Percentiles rank a stretch among this genome's conserved stretches.
Conservation (phyloP, 1,140 invertebrate species). For the Plodia interpunctella region DNA sequence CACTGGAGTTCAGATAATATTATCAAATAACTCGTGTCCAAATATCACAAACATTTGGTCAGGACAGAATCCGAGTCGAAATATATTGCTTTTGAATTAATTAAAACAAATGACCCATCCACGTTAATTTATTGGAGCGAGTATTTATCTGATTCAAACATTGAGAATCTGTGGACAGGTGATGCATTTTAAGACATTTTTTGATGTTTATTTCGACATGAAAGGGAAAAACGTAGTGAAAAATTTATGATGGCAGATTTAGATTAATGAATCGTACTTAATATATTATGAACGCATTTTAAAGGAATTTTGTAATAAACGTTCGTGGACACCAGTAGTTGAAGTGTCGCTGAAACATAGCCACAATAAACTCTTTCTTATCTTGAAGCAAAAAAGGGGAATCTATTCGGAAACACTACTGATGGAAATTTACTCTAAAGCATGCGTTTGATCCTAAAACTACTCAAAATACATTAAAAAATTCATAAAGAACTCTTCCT, state of each 20-base stretch:
- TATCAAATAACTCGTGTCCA: slow-evolving; percentile 7
- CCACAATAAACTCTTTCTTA: too few relatives aligned
- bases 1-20: not conserved
- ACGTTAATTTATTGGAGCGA: slow-evolving; percentile 3
- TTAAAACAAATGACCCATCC: slow-evolving; percentile 11
- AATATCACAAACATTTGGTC: not conserved
- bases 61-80: not conserved
- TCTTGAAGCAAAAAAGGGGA: too few relatives aligned
- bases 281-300: too few relatives aligned
- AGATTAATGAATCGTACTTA: not conserved
- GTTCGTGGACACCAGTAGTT: too few relatives aligned
- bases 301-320: too few relatives aligned
- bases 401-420: too few relatives aligned
- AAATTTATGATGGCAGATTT: not conserved
- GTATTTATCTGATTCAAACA: slow-evolving; percentile 1
- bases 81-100: slow-evolving; percentile 11
- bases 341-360: too few relatives aligned
- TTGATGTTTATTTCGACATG: not conserved
- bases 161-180: not conserved
- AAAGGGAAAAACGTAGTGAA: not conserved
- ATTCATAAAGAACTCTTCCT: too few relatives aligned
- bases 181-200: not conserved
- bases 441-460: too few relatives aligned
- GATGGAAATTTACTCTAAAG: too few relatives aligned
- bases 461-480: too few relatives aligned